phyloP scores from a whole-genome alignment of 53 echinoderm and acorn worm genomes.

The Paelopatides confundens region DNA sequence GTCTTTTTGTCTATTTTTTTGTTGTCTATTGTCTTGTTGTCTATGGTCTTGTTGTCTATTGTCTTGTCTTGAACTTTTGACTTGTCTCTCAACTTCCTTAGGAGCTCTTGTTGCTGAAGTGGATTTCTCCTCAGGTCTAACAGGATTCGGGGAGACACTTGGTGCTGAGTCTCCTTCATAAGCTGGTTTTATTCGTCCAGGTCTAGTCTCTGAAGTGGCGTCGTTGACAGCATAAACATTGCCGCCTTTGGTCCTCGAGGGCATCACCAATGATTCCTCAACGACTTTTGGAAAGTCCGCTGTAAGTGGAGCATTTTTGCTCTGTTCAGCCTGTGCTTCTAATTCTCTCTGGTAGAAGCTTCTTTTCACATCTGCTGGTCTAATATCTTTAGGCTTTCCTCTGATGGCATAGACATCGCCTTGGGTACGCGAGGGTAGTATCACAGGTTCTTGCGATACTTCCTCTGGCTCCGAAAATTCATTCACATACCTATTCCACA shows the following conservation, averaged over 20 bases:
- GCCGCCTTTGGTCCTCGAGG: constrained; percentile 7
- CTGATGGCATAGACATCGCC: constrained; percentile 20
- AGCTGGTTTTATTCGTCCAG: constrained; percentile 20
- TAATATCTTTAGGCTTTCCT: not conserved
- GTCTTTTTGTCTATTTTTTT: too few species aligned
- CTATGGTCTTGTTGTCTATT: too few species aligned
- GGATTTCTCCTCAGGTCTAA: not conserved
- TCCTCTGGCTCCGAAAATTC: constrained; percentile 6
- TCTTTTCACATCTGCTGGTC: not conserved
- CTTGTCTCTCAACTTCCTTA: not conserved
- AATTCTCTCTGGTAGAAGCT: constrained; percentile 21
- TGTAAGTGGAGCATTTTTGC: not conserved
- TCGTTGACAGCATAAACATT: not conserved
- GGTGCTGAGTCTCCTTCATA: not conserved
- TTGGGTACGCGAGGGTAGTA: constrained; percentile 1
- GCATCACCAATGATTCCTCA: constrained; percentile 1
- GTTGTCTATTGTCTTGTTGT: too few species aligned
- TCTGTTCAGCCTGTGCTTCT: constrained; percentile 39
- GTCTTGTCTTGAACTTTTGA: not conserved
- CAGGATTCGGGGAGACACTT: too few species aligned
- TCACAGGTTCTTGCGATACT: constrained; percentile 1
- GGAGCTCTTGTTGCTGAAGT: not conserved
- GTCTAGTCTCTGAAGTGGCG: not conserved
- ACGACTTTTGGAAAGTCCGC: not conserved
- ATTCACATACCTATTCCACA: not conserved